Percentiles rank a stretch among this genome's conserved stretches.
phyloP scores from a whole-genome alignment of 2,888 invertebrate genomes.

The Erannis defoliaria region DNA sequence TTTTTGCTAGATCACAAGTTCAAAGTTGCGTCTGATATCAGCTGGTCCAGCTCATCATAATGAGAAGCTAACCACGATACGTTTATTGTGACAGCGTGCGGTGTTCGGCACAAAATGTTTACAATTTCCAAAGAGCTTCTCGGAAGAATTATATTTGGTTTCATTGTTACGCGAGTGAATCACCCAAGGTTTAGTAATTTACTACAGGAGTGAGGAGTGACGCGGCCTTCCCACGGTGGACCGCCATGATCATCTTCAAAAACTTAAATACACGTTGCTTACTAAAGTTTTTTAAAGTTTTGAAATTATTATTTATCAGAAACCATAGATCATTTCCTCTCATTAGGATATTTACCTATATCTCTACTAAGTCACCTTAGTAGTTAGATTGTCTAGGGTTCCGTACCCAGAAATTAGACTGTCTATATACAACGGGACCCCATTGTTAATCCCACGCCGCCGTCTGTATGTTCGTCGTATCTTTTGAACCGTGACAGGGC shows the following conservation, averaged over 20 bases:
- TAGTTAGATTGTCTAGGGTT: too few relatives aligned
- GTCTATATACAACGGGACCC: too few relatives aligned
- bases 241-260: conserved; percentile 22
- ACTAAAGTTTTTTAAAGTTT: too few relatives aligned
- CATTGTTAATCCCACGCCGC: too few relatives aligned
- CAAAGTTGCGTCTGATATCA: conserved; percentile 9
- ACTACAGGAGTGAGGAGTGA: conserved; percentile 26
- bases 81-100: conserved; percentile 43
- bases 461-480: too few relatives aligned
- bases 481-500: too few relatives aligned
- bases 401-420: too few relatives aligned
- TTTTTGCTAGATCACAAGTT: neutral
- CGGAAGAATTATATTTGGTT: conserved; percentile 41
- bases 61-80: neutral
- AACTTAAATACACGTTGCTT: too few relatives aligned
- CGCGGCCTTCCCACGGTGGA: conserved; percentile 28
- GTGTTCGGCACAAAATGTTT: conserved; percentile 41
- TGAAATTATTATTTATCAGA: too few relatives aligned
- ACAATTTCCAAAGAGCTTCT: conserved; percentile 44
- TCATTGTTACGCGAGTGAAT: conserved; percentile 44
- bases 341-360: too few relatives aligned
- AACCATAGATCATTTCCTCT: too few relatives aligned
- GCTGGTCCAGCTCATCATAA: conserved; percentile 7
- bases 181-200: conserved; percentile 35
- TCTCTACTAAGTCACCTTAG: too few relatives aligned